Percentiles rank a stretch among this genome's conserved stretches.
Conservation (phyloP, 1,140 invertebrate genomes). For the Stegodyphus mimosarum region DNA sequence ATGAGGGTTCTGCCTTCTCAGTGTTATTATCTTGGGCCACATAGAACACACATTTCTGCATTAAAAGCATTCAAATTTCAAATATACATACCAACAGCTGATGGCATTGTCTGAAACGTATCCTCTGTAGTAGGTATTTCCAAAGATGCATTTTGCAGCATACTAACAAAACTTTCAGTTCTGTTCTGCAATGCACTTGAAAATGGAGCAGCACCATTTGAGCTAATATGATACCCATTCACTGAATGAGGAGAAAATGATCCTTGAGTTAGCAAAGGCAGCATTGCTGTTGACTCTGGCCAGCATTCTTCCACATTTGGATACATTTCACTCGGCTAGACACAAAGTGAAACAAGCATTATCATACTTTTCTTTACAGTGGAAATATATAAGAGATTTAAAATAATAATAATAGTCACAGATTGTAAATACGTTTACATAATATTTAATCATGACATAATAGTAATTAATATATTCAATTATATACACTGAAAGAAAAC, state of each 20-base stretch:
- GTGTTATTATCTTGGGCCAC: too few species aligned
- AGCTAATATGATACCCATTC: not conserved
- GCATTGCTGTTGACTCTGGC: constrained; percentile 32
- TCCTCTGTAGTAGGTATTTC: constrained; percentile 22
- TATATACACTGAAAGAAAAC: too few species aligned
- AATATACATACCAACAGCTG: constrained; percentile 14
- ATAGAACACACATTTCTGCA: too few species aligned
- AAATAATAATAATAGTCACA: too few species aligned
- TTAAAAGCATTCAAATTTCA: too few species aligned
- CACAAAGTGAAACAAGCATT: not conserved
- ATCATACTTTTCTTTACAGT: not conserved
- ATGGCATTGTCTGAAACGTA: constrained; percentile 18
- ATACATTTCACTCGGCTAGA: constrained; percentile 39
- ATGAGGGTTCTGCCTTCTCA: too few species aligned
- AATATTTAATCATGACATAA: too few species aligned
- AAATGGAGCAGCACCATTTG: too few species aligned
- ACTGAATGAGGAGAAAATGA: constrained; percentile 4
- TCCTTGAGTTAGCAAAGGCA: constrained; percentile 11
- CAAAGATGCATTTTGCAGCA: constrained; percentile 20
- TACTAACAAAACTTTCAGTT: constrained; percentile 16
- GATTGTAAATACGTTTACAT: too few species aligned
- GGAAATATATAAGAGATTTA: too few species aligned
- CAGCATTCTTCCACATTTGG: constrained; percentile 43
- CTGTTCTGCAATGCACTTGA: not conserved
- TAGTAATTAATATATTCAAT: too few species aligned